Conservation (phyloP, 2,888 invertebrate genomes). For the Noctua comes region DNA sequence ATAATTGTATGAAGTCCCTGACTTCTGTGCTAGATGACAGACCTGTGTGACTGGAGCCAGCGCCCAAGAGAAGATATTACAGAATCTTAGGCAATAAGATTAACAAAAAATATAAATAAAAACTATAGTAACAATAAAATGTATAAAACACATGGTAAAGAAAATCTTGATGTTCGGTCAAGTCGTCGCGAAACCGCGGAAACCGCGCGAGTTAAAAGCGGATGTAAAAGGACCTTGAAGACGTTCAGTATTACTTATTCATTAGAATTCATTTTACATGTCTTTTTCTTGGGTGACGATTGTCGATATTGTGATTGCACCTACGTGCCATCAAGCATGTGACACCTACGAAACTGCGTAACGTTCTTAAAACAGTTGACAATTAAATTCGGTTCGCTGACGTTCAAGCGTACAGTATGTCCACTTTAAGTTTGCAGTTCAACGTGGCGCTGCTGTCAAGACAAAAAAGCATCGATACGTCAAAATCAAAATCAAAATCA, state of each 20-base stretch:
- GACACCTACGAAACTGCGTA: background rate
- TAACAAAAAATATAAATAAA: no score
- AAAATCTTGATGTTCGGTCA: background rate
- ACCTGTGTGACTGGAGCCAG: no score
- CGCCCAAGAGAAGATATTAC: no score
- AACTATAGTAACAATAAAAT: no score
- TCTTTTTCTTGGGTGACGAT: background rate
- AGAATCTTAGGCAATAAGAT: no score
- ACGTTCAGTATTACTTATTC: background rate
- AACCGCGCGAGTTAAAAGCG: background rate
- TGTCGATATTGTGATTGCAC: background rate
- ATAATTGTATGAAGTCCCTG: no score
- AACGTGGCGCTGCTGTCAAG: background rate
- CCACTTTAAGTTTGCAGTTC: background rate
- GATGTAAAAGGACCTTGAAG: background rate
- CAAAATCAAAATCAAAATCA: no score
- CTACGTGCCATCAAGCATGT: slow-evolving; percentile 49
- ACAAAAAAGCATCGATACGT: background rate
- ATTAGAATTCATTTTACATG: background rate
- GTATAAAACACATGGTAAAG: background rate
- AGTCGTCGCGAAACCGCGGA: background rate
- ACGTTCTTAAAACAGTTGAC: slow-evolving; percentile 25
- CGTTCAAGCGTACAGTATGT: background rate
- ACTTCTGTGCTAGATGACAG: no score
- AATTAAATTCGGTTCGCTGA: slow-evolving; percentile 39